phyloP scores from a whole-genome alignment of 2,888 invertebrate genomes.

The Cryptocephalus primarius region DNA sequence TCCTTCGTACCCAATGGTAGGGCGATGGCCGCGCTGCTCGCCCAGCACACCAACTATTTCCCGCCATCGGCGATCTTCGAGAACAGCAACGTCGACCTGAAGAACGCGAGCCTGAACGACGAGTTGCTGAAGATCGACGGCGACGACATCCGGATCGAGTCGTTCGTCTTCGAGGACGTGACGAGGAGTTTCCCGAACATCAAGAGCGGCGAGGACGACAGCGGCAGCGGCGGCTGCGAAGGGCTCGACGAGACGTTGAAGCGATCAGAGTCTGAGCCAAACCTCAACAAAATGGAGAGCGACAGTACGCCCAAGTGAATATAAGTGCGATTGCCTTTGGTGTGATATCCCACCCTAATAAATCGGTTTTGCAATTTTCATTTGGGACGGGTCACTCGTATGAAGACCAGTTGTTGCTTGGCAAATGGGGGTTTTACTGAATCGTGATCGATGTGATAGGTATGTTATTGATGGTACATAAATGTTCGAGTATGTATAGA shows the following conservation, averaged over 20 bases:
- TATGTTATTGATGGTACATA: too few relatives aligned
- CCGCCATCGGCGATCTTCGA: conserved; percentile 71
- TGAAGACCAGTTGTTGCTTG: too few relatives aligned
- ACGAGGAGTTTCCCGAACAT: conserved; percentile 54
- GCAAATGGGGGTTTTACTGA: too few relatives aligned
- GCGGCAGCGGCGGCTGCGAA: conserved; percentile 24
- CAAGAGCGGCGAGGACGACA: conserved; percentile 33
- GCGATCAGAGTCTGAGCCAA: conserved; percentile 54
- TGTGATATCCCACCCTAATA: too few relatives aligned
- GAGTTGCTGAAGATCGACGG: conserved; percentile 44
- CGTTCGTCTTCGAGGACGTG: conserved; percentile 33
- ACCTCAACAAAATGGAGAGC: conserved; percentile 15
- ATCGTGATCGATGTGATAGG: too few relatives aligned
- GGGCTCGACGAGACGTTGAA: conserved; percentile 37
- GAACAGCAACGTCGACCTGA: conserved; percentile 75
- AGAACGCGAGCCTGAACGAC: conserved; percentile 73
- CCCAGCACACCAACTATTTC: conserved; percentile 41
- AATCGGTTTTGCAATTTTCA: too few relatives aligned
- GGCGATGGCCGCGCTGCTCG: background rate
- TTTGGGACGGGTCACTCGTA: too few relatives aligned
- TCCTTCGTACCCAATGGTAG: conserved; percentile 6
- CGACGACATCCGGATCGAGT: conserved; percentile 31
- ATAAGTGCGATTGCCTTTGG: background rate
- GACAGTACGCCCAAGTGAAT: conserved; percentile 6
- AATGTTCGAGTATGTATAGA: too few relatives aligned